A percentile compares a stretch with the other conserved stretches of the same genome.
phyloP scores from a whole-genome alignment of 2,797 vertebrate genomes.

The Tiaroga cobitis region DNA sequence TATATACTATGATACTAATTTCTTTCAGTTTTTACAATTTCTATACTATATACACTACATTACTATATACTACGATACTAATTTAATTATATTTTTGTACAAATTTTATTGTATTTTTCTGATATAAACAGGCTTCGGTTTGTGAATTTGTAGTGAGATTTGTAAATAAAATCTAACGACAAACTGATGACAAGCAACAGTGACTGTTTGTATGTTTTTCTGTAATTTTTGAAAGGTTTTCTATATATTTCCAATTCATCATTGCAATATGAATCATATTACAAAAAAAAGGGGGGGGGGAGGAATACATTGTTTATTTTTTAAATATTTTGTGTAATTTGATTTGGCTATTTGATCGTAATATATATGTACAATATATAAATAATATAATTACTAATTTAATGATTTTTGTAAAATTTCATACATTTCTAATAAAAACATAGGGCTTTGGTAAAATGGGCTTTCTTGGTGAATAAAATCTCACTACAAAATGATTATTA shows the following conservation, averaged over 20 bases:
- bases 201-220: too few relatives aligned
- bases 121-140: not conserved
- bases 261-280: not conserved
- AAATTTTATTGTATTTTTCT: too few relatives aligned
- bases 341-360: too few relatives aligned
- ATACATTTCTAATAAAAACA: not conserved
- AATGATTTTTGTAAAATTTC: not conserved
- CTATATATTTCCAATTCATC: not conserved
- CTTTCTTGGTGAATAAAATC: not conserved
- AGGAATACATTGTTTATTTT: not conserved
- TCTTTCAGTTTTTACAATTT: too few relatives aligned
- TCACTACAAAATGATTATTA: not conserved
- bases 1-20: too few relatives aligned
- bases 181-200: not conserved
- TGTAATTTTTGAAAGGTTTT: not conserved
- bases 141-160: not conserved
- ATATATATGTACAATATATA: not conserved
- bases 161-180: not conserved
- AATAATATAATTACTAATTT: not conserved
- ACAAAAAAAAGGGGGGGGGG: fast-evolving
- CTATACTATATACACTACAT: too few relatives aligned
- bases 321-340: too few relatives aligned
- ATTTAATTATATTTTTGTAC: too few relatives aligned
- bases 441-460: too few relatives aligned
- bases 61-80: too few relatives aligned